Conservation (phyloP, 2,888 invertebrate species). For the Melanostoma mellinum region DNA sequence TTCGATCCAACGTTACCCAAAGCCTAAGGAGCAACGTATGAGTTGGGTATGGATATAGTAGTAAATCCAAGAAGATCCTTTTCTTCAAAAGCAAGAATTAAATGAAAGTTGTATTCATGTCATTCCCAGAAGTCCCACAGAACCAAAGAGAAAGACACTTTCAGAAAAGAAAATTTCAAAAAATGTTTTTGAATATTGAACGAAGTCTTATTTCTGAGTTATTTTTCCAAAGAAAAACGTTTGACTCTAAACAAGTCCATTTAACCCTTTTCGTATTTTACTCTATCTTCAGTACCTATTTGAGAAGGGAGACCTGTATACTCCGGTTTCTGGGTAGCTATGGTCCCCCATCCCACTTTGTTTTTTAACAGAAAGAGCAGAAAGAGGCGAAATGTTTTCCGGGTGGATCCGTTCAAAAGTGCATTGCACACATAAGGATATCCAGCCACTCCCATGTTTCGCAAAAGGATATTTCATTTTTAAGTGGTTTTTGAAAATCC, state of each 20-base stretch:
- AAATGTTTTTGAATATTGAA: constrained; percentile 52
- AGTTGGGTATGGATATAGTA: not conserved
- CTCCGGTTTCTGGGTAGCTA: not conserved
- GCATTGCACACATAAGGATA: constrained; percentile 35
- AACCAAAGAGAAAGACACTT: constrained; percentile 7
- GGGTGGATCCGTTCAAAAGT: constrained; percentile 13
- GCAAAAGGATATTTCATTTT: constrained; percentile 68
- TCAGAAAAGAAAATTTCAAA: constrained; percentile 18
- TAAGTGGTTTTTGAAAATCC: constrained; percentile 71
- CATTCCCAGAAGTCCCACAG: constrained; percentile 3
- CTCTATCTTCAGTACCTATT: constrained; percentile 22
- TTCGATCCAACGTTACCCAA: not conserved
- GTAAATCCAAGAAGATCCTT: not conserved
- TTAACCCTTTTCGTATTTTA: constrained; percentile 42
- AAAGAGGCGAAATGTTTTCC: not conserved
- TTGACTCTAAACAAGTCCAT: constrained; percentile 39
- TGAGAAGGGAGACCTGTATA: not conserved
- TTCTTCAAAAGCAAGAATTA: not conserved
- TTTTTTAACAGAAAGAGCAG: not conserved
- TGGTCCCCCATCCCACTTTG: not conserved
- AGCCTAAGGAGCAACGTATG: not conserved
- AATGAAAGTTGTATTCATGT: constrained; percentile 12
- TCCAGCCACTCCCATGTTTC: constrained; percentile 40
- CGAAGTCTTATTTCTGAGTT: constrained; percentile 43
- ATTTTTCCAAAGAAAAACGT: constrained; percentile 1